Conservation (phyloP, 2,888 invertebrate species). For the Yponomeuta malinellus region DNA sequence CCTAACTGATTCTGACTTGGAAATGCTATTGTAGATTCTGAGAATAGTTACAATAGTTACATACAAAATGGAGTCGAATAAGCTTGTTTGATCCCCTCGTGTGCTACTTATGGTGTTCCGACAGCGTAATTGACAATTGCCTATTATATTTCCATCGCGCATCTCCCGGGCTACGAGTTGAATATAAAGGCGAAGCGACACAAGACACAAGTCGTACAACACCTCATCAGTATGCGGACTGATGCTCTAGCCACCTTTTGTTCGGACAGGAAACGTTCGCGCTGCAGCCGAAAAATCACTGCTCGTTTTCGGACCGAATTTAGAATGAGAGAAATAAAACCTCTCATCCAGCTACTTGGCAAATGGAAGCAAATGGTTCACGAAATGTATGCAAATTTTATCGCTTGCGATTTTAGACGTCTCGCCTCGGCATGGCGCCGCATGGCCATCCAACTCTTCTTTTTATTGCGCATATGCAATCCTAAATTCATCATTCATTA, state of each 20-base stretch:
- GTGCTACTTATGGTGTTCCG: slow-evolving; percentile 58
- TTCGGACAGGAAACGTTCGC: slow-evolving; percentile 69
- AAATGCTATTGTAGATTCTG: background rate
- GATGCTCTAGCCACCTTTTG: slow-evolving; percentile 60
- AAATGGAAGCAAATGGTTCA: slow-evolving; percentile 65
- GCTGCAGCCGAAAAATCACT: slow-evolving; percentile 60
- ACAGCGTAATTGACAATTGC: slow-evolving; percentile 61
- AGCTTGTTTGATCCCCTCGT: slow-evolving; percentile 28
- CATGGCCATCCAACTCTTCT: slow-evolving; percentile 40
- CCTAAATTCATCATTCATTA: background rate
- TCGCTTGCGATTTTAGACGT: slow-evolving; percentile 67
- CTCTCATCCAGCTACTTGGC: slow-evolving; percentile 44
- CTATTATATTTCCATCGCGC: slow-evolving; percentile 55
- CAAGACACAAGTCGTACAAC: slow-evolving; percentile 17
- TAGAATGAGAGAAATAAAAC: slow-evolving; percentile 46
- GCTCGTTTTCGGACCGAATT: slow-evolving; percentile 44
- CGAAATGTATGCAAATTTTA: slow-evolving; percentile 72
- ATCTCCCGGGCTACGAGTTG: slow-evolving; percentile 38
- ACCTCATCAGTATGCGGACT: slow-evolving; percentile 62
- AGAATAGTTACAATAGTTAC: background rate
- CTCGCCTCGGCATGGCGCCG: slow-evolving; percentile 39
- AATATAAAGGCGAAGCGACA: slow-evolving; percentile 46
- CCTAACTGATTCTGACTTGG: background rate
- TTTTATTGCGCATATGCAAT: slow-evolving; percentile 52
- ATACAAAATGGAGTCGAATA: background rate